Evolutionary conservation across 2,113 vertebrate genomes (phyloP).

Genomic region (Bombycilla garrulus): DNA sequence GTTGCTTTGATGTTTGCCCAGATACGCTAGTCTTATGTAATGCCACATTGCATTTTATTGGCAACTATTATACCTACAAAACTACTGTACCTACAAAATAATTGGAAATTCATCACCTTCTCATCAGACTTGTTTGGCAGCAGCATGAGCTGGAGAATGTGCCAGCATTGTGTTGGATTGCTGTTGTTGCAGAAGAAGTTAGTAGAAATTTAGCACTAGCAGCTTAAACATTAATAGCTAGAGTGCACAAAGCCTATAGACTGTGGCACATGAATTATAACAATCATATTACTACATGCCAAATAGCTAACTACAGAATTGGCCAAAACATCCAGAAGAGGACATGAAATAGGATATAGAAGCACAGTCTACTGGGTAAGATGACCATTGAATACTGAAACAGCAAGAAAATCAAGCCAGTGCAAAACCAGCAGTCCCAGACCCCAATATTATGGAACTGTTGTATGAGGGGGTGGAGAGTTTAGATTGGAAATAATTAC

Average conservation of each 20-base stretch:
- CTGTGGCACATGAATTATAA: not conserved
- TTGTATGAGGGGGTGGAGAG: not conserved
- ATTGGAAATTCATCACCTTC: not conserved
- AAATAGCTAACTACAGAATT: not conserved
- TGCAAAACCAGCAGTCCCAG: not conserved
- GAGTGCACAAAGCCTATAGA: not conserved
- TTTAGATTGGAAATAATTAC: not conserved
- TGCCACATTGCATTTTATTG: not conserved
- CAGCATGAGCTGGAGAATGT: not conserved
- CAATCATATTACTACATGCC: not conserved
- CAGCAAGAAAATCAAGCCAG: not conserved
- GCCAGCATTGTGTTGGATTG: slow-evolving; percentile 4
- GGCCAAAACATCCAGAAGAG: not conserved
- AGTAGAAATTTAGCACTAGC: not conserved
- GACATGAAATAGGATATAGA: not conserved
- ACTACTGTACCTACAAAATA: too few species aligned
- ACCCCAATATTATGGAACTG: not conserved
- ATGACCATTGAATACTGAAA: not conserved
- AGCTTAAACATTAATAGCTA: not conserved
- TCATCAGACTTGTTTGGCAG: not conserved
- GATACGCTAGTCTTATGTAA: not conserved
- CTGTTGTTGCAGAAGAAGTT: not conserved
- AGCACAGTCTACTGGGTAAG: not conserved
- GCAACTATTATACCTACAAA: not conserved
- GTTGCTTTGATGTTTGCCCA: not conserved